Percentiles rank a stretch among this genome's conserved stretches.
Evolutionary conservation across 2,797 vertebrate species (phyloP).

Genomic region (Phrynocephalus vlangalii): DNA sequence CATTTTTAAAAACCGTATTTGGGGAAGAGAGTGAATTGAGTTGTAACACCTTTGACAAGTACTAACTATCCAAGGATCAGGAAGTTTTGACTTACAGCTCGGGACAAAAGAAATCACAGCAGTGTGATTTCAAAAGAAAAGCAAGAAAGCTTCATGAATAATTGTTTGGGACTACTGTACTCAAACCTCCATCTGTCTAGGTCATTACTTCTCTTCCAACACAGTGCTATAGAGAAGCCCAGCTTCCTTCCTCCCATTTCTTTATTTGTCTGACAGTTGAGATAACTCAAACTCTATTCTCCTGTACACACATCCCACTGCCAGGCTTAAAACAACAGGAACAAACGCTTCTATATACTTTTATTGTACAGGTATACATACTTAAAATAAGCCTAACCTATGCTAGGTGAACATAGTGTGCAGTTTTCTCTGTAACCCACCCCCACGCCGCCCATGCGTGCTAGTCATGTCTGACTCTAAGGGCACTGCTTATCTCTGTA

Average conservation of each 20-base stretch:
- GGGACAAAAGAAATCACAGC: neutral
- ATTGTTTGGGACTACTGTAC: neutral
- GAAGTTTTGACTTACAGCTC: slow-evolving; percentile 9
- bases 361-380: neutral
- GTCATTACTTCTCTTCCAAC: neutral
- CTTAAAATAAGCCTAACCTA: neutral
- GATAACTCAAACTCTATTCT: neutral
- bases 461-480: no score
- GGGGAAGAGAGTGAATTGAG: neutral
- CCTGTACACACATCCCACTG: neutral
- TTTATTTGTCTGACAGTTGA: neutral
- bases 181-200: neutral
- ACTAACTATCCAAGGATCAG: neutral
- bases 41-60: slow-evolving; percentile 19
- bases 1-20: slow-evolving; percentile 3
- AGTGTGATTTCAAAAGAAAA: neutral
- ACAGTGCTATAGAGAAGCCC: neutral
- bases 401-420: neutral
- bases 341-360: neutral
- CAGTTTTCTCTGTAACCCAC: no score
- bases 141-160: neutral
- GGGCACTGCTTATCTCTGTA: no score
- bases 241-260: neutral
- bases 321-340: neutral
- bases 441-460: no score